Evolutionary conservation across 2,888 invertebrate species (phyloP).

Genomic region (Malacosoma neustria): DNA sequence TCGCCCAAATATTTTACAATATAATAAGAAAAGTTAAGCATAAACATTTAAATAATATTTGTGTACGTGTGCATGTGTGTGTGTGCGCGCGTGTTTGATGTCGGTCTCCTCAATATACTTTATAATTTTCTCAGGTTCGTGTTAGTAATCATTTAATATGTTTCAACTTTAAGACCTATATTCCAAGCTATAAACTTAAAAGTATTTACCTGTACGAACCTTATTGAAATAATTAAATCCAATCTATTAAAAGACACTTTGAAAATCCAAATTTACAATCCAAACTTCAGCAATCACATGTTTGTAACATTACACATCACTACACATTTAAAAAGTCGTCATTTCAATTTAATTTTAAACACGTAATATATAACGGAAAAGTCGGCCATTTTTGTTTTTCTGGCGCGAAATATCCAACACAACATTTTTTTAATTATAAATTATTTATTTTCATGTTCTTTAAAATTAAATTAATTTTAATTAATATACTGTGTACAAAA

Average conservation of each 20-base stretch:
- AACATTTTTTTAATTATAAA: conserved; percentile 1
- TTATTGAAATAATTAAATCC: neutral
- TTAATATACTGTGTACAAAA: neutral
- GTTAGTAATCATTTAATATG: no score
- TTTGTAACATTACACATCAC: conserved; percentile 21
- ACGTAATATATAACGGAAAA: conserved; percentile 52
- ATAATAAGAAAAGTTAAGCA: no score
- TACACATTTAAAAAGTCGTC: conserved; percentile 34
- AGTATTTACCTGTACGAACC: no score
- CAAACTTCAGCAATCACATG: conserved; percentile 28
- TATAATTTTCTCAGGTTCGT: no score
- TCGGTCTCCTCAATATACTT: no score
- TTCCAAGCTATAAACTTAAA: no score
- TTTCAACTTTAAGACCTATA: no score
- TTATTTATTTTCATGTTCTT: neutral
- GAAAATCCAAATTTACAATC: neutral
- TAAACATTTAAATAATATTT: no score
- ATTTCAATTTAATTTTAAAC: conserved; percentile 70
- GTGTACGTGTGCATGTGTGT: no score
- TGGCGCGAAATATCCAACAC: conserved; percentile 46
- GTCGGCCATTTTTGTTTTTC: conserved; percentile 52
- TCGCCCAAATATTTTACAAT: no score
- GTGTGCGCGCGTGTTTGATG: no score
- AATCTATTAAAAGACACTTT: neutral
- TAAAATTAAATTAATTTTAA: neutral